Conservation (phyloP, 2,888 invertebrate species). For the Euproctis similis region DNA sequence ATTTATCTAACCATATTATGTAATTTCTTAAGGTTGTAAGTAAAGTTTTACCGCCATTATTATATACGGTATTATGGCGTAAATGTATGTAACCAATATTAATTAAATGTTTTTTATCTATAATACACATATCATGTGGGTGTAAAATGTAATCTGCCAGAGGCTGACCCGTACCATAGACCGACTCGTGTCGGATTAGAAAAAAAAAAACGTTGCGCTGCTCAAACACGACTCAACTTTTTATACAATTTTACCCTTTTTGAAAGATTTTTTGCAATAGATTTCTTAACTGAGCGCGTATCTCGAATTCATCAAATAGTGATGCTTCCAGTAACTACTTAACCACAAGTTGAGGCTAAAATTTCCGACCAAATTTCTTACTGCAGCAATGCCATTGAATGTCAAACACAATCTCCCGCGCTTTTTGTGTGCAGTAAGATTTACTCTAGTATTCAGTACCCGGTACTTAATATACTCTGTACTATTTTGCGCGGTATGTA, state of each 20-base stretch:
- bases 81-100: slow-evolving; percentile 67
- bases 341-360: slow-evolving; percentile 24
- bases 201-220: slow-evolving; percentile 32
- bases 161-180: slow-evolving; percentile 50
- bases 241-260: slow-evolving; percentile 65
- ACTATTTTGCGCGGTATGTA: no score
- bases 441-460: no score
- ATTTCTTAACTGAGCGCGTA: slow-evolving; percentile 39
- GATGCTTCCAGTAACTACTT: slow-evolving; percentile 14
- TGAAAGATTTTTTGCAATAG: slow-evolving; percentile 49
- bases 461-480: no score
- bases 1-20: slow-evolving; percentile 54
- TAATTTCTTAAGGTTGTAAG: slow-evolving; percentile 61
- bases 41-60: slow-evolving; percentile 56
- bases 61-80: slow-evolving; percentile 65
- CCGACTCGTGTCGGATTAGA: slow-evolving; percentile 39
- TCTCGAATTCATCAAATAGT: slow-evolving; percentile 11
- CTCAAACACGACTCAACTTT: slow-evolving; percentile 62
- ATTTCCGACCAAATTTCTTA: no score
- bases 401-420: no score
- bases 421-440: no score
- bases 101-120: slow-evolving; percentile 51
- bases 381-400: no score
- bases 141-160: slow-evolving; percentile 52
- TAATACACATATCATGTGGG: slow-evolving; percentile 71